Percentiles rank a stretch among this genome's conserved stretches.
These are phyloP conservation scores for Scaptomyza graminum DNA, from an alignment of 1,140 invertebrate species.

Conservation along the genomic window DNA sequence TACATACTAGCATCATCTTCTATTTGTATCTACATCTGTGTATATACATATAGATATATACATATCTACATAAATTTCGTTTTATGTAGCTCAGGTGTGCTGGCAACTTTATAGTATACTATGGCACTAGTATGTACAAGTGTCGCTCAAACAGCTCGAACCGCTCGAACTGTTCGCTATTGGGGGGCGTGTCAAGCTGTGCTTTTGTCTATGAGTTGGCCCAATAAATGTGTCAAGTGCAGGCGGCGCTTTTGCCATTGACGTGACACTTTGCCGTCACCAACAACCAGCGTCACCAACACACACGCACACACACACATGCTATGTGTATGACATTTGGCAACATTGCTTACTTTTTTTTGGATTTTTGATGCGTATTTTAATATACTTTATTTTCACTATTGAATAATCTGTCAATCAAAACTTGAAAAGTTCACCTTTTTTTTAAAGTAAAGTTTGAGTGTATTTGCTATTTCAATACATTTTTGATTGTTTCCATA, in stretches of 20 bases:
- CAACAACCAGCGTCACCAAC: constrained; percentile 30
- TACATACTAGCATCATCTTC: not conserved
- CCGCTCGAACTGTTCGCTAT: not conserved
- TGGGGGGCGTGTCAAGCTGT: constrained; percentile 53
- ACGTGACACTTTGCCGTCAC: constrained; percentile 64
- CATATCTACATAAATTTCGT: constrained; percentile 3
- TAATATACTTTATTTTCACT: not conserved
- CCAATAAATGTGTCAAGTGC: constrained; percentile 81
- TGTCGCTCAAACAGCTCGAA: not conserved
- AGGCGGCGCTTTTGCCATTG: constrained; percentile 73
- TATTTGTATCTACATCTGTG: not conserved
- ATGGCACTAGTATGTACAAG: not conserved
- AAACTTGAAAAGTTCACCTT: not conserved
- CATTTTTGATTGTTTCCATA: constrained; percentile 48
- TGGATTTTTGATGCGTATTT: constrained; percentile 33
- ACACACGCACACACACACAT: constrained; percentile 16
- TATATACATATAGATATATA: not conserved
- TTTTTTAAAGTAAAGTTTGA: not conserved
- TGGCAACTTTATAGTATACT: constrained; percentile 27
- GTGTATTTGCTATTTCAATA: constrained; percentile 19
- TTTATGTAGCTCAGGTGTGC: constrained; percentile 36
- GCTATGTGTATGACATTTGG: constrained; percentile 59
- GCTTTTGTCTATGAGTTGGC: constrained; percentile 74
- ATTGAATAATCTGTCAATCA: not conserved
- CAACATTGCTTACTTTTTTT: constrained; percentile 43